phyloP scores from a whole-genome alignment of 2,113 vertebrate species.

The Oncorhynchus kisutch region DNA sequence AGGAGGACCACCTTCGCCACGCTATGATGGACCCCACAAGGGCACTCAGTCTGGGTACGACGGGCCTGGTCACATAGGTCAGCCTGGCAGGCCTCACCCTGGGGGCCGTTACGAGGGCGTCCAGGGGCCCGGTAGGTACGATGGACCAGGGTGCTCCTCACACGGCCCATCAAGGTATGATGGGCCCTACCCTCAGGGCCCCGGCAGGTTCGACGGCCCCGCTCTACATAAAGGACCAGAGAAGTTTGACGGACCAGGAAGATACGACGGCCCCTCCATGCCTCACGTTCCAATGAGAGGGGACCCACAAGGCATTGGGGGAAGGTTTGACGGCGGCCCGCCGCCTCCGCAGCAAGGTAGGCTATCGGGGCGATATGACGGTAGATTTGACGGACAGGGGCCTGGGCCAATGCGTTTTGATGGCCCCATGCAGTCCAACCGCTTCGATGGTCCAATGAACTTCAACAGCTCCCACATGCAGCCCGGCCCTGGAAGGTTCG shows the following conservation, averaged over 20 bases:
- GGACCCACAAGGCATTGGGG: constrained; percentile 56
- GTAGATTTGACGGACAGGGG: constrained; percentile 55
- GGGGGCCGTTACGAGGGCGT: constrained; percentile 79
- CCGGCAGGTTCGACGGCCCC: constrained; percentile 62
- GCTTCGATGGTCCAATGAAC: constrained; percentile 63
- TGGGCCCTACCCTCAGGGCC: constrained; percentile 43
- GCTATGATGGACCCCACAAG: constrained; percentile 51
- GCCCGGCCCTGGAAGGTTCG: constrained; percentile 70
- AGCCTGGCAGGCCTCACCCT: constrained; percentile 38
- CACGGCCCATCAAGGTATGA: constrained; percentile 53
- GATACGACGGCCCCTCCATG: constrained; percentile 73
- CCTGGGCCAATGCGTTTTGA: constrained; percentile 46
- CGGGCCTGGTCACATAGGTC: constrained; percentile 7
- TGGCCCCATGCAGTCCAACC: constrained; percentile 39
- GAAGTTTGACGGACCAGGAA: constrained; percentile 71
- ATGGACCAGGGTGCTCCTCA: constrained; percentile 23
- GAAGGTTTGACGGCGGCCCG: constrained; percentile 66
- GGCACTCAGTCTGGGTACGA: constrained; percentile 39
- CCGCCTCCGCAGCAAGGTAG: constrained; percentile 46
- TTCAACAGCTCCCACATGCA: constrained; percentile 69
- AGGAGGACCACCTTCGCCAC: constrained; percentile 52
- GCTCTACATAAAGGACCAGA: constrained; percentile 58
- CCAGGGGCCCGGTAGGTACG: constrained; percentile 48
- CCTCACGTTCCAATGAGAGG: constrained; percentile 66
- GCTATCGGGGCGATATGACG: constrained; percentile 72